A percentile compares a stretch with the other conserved stretches of the same genome.
Conservation (phyloP, 1,140 invertebrate genomes). For the Plutomurus gul region DNA sequence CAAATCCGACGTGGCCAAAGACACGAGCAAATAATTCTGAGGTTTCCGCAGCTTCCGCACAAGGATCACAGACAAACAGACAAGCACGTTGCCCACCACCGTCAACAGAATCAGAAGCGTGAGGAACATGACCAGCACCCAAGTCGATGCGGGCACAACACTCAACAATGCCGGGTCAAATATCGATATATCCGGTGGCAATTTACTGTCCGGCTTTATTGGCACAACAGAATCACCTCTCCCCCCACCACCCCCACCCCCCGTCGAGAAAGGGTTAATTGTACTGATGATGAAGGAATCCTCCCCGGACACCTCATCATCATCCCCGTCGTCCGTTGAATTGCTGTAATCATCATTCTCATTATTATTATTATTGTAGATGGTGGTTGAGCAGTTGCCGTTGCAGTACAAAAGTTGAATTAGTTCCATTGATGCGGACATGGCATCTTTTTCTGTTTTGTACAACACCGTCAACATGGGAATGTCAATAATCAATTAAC, state of each 20-base stretch:
- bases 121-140: conserved; percentile 67
- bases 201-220: neutral
- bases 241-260: neutral
- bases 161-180: neutral
- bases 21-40: conserved; percentile 83
- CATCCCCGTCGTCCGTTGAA: neutral
- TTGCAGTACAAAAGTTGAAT: neutral
- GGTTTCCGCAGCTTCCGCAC: conserved; percentile 72
- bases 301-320: neutral
- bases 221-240: neutral
- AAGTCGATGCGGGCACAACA: neutral
- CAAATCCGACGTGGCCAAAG: conserved; percentile 75
- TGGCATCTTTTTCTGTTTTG: conserved; percentile 12
- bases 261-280: neutral
- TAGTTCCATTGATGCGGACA: neutral
- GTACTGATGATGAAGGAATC: neutral
- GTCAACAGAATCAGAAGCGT: conserved; percentile 77
- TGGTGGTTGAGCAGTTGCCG: neutral
- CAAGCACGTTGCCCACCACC: conserved; percentile 78
- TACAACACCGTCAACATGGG: neutral
- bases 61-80: conserved; percentile 78
- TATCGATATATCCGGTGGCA: neutral
- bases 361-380: neutral
- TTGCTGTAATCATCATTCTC: no score
- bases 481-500: neutral